Evolutionary conservation across 1,140 invertebrate species (phyloP), one percentile per base, ranked within the genome.

Genomic region (Meteorus sp.): DNA sequence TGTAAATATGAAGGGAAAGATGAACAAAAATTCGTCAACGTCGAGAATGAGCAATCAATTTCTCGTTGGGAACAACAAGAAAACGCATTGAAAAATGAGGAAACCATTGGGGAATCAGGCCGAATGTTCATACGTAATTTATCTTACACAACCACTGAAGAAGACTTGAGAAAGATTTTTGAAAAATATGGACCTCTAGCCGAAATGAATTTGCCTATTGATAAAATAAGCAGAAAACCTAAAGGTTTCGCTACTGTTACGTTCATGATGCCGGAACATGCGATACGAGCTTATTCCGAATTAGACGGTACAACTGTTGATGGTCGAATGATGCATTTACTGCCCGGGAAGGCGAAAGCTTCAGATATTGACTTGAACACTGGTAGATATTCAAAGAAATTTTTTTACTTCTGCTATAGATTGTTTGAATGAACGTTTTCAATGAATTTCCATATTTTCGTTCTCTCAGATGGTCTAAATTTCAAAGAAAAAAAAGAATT

Each of bases 181-280:
- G 85, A 89, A 74, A 88, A 91, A 80, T 97, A 86, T 85, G 95
- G 94, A 60, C 89, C 91, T 3, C 57, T 99, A 19, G 85, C 90
- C 6, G 96, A 99, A 80, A 82, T 98, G 0, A 89, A 89, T 76
- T 80, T 99, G 65, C 95, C 97, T 0, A 85, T 99, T 52, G 97
- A 99, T 76, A 84, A 82, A 60, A 70, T 86, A 2, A 91, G 91
- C 0, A 88, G 94, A 43, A 89, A 92, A 77, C 82, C 88, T 0
- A 98, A 99, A 82, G 97, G 97, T 2, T 99, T 97, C 81, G 97
- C 92, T 1, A 89, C 91, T 2, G 84, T 99, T 0, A 95, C 93
- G 0, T 99, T 89, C 76, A 79, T 99, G 71, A 89, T 99, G 82
- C 95, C 97, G 0, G 96, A 99, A 76, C 89, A 99, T 82, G 97